Evolutionary conservation across 2,797 vertebrate species (phyloP), one percentile per base, ranked within the genome.

Genomic region (Podargus strigoides): DNA sequence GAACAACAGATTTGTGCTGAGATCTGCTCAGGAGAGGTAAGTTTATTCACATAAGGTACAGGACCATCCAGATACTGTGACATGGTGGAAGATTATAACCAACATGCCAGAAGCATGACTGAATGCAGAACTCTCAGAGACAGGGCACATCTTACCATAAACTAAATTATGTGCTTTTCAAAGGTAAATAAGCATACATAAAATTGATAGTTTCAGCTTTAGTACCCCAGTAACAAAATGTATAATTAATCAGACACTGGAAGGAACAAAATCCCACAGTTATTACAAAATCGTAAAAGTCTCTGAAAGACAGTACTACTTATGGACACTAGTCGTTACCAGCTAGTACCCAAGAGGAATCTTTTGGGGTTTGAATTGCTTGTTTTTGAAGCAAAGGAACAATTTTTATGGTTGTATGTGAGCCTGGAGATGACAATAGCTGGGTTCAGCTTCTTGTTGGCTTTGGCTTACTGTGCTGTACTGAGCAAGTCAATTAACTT

Each of bases 161-260:
- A 92, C 83, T 69, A 75, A 91, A 72, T 67, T 19, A 56, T 39
- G 78, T 59, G 78, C 24, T 83, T 89, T 72, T 73, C 32, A 77
- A 62, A 94, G 92, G n/a, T 80, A 92, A 95, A 87, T 85, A 92
- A 89, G 95, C 72, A 85, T n/a, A 59, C 24, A 44, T 58, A 72
- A 64, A 94, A 92, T 80, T 85, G 68, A 53, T 85, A 85, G 52
- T 68, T 95, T 56, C 84, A 90, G 49, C 64, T 77, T 92, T 70
- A 87, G 72, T 89, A 79, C 44, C 15, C 44, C 4, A 85, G 49
- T 24, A 93, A 73, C 15, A 85, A 76, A 82, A 93, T 46, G 15
- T 66, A 60, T 52, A 70, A 67, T 60, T 85, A 81, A 86, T 73
- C 88, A 93, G 36, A 36, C 39, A 49, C 36, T 74, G 60, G 68